A percentile compares a stretch with the other conserved stretches of the same genome.
Evolutionary conservation across 2,888 invertebrate species (phyloP).

Genomic region (Epistrophe grossulariae): DNA sequence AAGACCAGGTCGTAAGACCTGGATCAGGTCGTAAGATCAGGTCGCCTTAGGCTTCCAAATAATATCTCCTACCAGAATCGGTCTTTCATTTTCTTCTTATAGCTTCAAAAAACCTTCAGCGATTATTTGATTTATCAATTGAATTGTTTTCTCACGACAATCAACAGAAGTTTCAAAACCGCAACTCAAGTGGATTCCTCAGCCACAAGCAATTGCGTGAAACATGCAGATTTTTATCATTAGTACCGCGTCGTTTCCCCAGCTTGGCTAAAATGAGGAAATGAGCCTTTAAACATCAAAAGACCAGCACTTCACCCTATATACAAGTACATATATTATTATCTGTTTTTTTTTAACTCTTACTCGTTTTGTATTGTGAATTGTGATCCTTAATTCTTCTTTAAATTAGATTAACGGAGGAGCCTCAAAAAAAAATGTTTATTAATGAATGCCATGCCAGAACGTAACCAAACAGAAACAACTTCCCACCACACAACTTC

Average conservation of each 20-base stretch:
- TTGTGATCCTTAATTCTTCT: constrained; percentile 56
- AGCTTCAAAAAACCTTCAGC: not conserved
- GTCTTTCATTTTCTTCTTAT: no score
- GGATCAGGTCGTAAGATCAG: no score
- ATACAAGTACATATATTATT: not conserved
- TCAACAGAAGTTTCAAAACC: constrained; percentile 39
- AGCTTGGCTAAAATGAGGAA: constrained; percentile 31
- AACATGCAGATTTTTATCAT: constrained; percentile 70
- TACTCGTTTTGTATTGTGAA: constrained; percentile 9
- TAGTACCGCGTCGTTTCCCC: constrained; percentile 30
- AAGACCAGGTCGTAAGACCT: no score
- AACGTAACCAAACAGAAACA: constrained; percentile 69
- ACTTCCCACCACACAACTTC: constrained; percentile 68
- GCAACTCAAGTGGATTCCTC: constrained; percentile 48
- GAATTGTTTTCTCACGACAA: constrained; percentile 61
- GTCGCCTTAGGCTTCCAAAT: no score
- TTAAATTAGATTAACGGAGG: constrained; percentile 66
- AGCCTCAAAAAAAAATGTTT: constrained; percentile 49
- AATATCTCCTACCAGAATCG: no score
- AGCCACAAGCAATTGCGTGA: constrained; percentile 65
- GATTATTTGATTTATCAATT: constrained; percentile 21
- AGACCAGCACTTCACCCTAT: not conserved
- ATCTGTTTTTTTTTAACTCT: not conserved
- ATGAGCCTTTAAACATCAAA: constrained; percentile 35
- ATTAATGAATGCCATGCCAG: constrained; percentile 67